Base-by-base conservation (phyloP, 2,113 vertebrate species). In the human region DNA sequence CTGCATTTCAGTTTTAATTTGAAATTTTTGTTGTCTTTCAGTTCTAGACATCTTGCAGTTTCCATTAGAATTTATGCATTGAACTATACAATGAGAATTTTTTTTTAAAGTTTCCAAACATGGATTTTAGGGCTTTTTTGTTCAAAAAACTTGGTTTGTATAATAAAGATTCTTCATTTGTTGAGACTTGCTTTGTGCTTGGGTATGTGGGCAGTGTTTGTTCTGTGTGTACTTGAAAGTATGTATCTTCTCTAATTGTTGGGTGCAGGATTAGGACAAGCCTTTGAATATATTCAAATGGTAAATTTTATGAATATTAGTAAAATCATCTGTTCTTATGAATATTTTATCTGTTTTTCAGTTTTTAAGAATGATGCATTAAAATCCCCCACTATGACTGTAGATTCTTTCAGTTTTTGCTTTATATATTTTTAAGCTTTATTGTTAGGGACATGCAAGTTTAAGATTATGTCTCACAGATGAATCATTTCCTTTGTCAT, bases 1-100 rank as follows among this genome's bases (percentile, higher is more conserved):
- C 27, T 50, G 11, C 61, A 72, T 84, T 80, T 97, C 72, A 80
- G 45, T 79, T 93, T 95, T 75, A 14, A 85, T 93, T 85, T 80
- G 75, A 57, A 64, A 13, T 80, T 89, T 81, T 89, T 70, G 8
- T 80, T 90, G 38, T 89, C 70, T 48, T 95, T 73, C 8, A 43
- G 27, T 95, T 90, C 20, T 70, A 80, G 22, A 80, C 13, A 55
- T 55, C 92, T 91, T 83, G 30, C 48, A 32, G 27, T 75, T 86
- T 79, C 35, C n/a, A 85, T 48, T 97, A 90, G 38, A 86, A 89
- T 92, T 89, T 70, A 79, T 83, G 22, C 43, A 78, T 48, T 61
- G 40, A 93, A 80, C 16, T 17, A 85, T 68, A 75, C 43, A 79
- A 80, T 80, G 78, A 32, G 40, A 93, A 27, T 84, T 70, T 3